Base-by-base conservation (phyloP, 1,140 invertebrate species). In the Hyposmocoma kahamanoa region DNA sequence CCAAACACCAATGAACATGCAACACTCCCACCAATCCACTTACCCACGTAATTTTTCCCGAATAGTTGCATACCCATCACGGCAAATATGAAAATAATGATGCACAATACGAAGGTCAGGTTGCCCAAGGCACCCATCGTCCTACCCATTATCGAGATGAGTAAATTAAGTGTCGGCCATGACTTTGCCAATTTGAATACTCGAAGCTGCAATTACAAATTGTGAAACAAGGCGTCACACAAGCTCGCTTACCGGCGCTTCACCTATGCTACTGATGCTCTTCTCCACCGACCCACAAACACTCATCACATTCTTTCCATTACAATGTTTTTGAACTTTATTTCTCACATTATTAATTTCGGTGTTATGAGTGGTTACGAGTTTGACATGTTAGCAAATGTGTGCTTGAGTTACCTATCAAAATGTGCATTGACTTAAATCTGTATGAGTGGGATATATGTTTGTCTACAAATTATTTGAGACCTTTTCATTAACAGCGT, bases 101-200 rank as follows among this genome's bases (percentile, higher is more conserved):
- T 98, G 77, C 93, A 96, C 73, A 98, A 90, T 59, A 98, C 96
- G 88, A 98, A 97, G 60, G 95, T 97, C 80, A 98, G 88, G 89
- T 98, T 98, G 89, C 96, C 97, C 84, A 98, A 90, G 67, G 97
- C 97, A 69, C 97, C 96, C 88, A 98, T 94, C 21, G 97, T 98
- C 88, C 96, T 92, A 56, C 96, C 97, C 93, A 98, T 98, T 83
- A 98, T 98, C 62, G 96, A 97, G 77, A 98, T 98, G 63, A 98
- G 90, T 88, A 98, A 91, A 90, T 98, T 98, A 72, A 98, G 89
- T 57, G 97, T 98, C 59, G 96, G 96, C 97, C 97, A 98, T 43
- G 97, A 98, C 88, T 98, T 98, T 50, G 97, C 97, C 81, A 98
- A 89, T 91, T 98, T 98, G 90, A 98, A 98, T 74, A 98, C 96